Evolutionary conservation across 2,888 invertebrate genomes (phyloP).

Genomic region (Eupeodes luniger): DNA sequence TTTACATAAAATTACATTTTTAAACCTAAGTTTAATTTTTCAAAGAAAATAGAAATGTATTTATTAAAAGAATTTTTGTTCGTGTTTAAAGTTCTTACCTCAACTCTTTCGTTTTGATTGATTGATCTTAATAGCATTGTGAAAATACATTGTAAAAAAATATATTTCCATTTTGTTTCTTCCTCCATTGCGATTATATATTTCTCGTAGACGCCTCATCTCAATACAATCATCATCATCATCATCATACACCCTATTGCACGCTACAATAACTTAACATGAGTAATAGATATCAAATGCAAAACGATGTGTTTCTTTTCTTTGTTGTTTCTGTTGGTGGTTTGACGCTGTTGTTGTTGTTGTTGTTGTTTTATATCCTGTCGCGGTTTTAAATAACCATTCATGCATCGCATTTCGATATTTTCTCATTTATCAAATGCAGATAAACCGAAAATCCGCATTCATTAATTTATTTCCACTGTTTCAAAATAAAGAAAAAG

Average conservation of each 20-base stretch:
- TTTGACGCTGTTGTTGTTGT: not conserved
- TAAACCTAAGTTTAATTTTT: too few species aligned
- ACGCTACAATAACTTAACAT: not conserved
- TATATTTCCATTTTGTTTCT: not conserved
- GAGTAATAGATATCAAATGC: constrained; percentile 37
- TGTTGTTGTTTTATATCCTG: constrained; percentile 12
- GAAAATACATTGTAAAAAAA: not conserved
- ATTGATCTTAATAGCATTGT: not conserved
- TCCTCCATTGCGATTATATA: not conserved
- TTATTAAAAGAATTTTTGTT: not conserved
- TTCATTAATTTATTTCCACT: constrained; percentile 70
- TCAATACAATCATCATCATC: not conserved
- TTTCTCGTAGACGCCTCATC: not conserved
- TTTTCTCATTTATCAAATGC: constrained; percentile 72
- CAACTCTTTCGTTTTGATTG: constrained; percentile 20
- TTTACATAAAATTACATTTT: too few species aligned
- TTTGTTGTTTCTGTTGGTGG: not conserved
- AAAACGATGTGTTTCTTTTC: not conserved
- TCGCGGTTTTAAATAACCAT: constrained; percentile 41
- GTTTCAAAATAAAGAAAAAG: constrained; percentile 49
- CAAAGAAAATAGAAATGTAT: too few species aligned
- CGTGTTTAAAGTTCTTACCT: constrained; percentile 12
- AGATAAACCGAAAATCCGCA: constrained; percentile 74
- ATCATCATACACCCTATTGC: constrained; percentile 24
- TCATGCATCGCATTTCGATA: constrained; percentile 65